Percentiles rank a stretch among this genome's conserved stretches.
Evolutionary conservation across 2,888 invertebrate species (phyloP).

Genomic region (Nymphalis urticae): DNA sequence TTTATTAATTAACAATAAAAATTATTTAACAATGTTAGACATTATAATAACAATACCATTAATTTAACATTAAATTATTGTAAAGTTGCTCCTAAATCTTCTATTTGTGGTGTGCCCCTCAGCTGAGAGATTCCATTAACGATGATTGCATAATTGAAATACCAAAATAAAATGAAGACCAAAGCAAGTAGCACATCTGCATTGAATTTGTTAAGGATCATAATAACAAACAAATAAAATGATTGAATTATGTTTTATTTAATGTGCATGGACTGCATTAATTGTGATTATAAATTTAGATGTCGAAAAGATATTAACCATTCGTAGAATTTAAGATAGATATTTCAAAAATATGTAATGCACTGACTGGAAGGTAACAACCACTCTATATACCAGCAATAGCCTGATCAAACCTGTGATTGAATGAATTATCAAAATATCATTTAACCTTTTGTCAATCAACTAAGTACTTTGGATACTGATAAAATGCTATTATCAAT

Average conservation of each 20-base stretch:
- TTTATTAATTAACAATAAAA: conserved; percentile 7
- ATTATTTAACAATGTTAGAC: background rate
- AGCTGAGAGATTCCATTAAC: conserved; percentile 50
- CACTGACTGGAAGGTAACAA: too few species aligned
- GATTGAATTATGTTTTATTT: background rate
- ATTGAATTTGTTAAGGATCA: conserved; percentile 31
- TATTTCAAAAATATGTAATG: too few species aligned
- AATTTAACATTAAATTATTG: background rate
- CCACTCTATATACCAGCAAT: too few species aligned
- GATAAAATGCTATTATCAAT: too few species aligned
- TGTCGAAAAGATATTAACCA: too few species aligned
- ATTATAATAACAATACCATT: background rate
- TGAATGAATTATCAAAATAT: too few species aligned
- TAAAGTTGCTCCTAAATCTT: background rate
- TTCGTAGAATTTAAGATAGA: too few species aligned
- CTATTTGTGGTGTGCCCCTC: conserved; percentile 42
- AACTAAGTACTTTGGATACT: too few species aligned
- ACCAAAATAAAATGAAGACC: conserved; percentile 63
- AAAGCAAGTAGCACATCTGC: conserved; percentile 63
- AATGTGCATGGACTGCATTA: background rate
- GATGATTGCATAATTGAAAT: conserved; percentile 69
- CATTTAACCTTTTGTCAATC: too few species aligned
- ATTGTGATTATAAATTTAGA: background rate
- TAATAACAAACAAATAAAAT: background rate
- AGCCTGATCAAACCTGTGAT: too few species aligned